Evolutionary conservation across 64 coral and sea anemone species (phyloP), one percentile per base, ranked within the genome.

Genomic region (Pocillopora damicornis): DNA sequence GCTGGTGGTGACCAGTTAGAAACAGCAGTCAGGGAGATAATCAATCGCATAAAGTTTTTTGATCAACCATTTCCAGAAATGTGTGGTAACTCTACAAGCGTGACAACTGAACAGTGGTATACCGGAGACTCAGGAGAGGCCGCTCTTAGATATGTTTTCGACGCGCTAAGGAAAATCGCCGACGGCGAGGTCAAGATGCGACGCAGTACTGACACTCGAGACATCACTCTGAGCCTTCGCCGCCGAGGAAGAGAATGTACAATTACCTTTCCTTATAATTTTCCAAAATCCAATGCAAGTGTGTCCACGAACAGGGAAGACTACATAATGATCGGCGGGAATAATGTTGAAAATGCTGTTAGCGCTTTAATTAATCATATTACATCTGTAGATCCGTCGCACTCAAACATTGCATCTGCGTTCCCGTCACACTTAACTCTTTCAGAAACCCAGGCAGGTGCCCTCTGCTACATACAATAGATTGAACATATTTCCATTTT

Each of bases 1-100:
- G 58, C 71, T 13, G 81, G 81, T 13, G 81, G 81, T n/a, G 81
- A 56, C 11, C 23, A 63, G 1, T 17, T 85, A 22, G 38, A 73
- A 85, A 58, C 42, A 15, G 81, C 81, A 1, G 81, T 73, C 4
- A 85, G 22, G 25, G 37, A 20, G 18, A 85, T 85, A 37, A 85
- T 73, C 13, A 15, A 30, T 71, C 20, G 22, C 67, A 71, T 71
- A 7, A 25, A 20, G 9, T 23, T 20, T 23, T 20, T 71, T 4
- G 22, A 71, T 71, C 67, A 71, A 20, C 67, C 13, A 15, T 63
- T 20, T n/a, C 2, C 67, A 18, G 64, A 20, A 2, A 20, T 11
- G 5, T 23, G 9, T 20, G 67, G 0, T 7, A 6, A 71, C 25
- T 9, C 22, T 71, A 11, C 67, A 5, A 22, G 16, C 5, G 64